Evolutionary conservation across 1,140 invertebrate species (phyloP), one percentile per base, ranked within the genome.

Genomic region (Cephus cinctus): DNA sequence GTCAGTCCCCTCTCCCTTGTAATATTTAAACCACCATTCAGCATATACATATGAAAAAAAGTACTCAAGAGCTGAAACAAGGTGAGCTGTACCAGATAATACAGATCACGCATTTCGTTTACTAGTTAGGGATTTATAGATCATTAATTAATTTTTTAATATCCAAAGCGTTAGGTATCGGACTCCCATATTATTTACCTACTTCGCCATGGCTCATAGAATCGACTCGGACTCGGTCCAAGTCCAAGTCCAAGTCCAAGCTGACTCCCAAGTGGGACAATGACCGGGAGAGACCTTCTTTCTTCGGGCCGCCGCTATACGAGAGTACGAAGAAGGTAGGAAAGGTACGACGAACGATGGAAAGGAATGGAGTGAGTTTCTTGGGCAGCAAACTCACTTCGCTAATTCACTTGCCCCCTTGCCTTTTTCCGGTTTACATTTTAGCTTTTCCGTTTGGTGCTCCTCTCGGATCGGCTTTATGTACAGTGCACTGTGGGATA

Each of bases 211-310:
- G n/a, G n/a, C n/a, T n/a, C n/a, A n/a, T n/a, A n/a, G n/a, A n/a
- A n/a, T n/a, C n/a, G n/a, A n/a, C n/a, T n/a, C n/a, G n/a, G n/a
- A n/a, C n/a, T n/a, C 54, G 57, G 57, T 62, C 58, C 64, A 57
- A 68, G 64, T 55, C 62, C 56, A 63, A 61, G 60, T 66, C 63
- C 65, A 66, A 64, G 64, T 61, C 52, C 53, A 63, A 47, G 22
- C 25, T 19, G 25, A 39, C 23, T 57, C 51, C 56, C 69, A 76
- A 73, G 71, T 76, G 56, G 73, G 67, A 73, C 73, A 73, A 76
- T 66, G 73, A 76, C 73, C 73, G 72, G 59, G 53, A 65, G 69
- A 73, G 73, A 76, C 73, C 73, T 76, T 74, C 71, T 76, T 76
- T 76, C 69, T 56, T 9, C 34, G 59, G 55, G 65, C 58, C 57